Conservation (phyloP, 2,888 invertebrate species). For the Girardia tigrina region DNA sequence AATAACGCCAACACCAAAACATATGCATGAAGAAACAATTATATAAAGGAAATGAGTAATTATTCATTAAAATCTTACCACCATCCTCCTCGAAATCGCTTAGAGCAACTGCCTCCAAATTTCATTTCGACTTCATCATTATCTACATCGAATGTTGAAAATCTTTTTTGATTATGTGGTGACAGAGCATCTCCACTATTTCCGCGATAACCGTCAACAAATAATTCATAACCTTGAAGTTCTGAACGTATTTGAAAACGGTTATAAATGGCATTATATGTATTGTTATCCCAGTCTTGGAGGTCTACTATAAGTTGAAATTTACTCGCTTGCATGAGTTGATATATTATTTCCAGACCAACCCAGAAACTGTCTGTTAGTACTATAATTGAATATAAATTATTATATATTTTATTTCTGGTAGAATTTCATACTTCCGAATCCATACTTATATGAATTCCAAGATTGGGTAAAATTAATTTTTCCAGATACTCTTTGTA, state of each 20-base stretch:
- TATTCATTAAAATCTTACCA: too few species aligned
- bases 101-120: not conserved
- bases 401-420: too few species aligned
- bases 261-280: not conserved
- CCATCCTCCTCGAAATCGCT: not conserved
- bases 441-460: not conserved
- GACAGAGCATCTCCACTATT: not conserved
- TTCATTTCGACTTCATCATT: not conserved
- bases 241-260: not conserved
- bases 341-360: not conserved
- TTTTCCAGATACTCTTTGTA: not conserved
- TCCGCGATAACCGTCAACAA: not conserved
- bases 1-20: too few species aligned
- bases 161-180: not conserved
- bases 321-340: not conserved
- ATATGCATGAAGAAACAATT: too few species aligned
- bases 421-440: not conserved
- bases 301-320: not conserved
- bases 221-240: not conserved
- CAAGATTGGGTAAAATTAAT: not conserved
- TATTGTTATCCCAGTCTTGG: not conserved
- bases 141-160: not conserved
- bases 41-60: too few species aligned
- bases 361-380: not conserved
- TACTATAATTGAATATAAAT: not conserved